Base-by-base conservation (phyloP, 2,113 vertebrate genomes). In the Felis chaus region DNA sequence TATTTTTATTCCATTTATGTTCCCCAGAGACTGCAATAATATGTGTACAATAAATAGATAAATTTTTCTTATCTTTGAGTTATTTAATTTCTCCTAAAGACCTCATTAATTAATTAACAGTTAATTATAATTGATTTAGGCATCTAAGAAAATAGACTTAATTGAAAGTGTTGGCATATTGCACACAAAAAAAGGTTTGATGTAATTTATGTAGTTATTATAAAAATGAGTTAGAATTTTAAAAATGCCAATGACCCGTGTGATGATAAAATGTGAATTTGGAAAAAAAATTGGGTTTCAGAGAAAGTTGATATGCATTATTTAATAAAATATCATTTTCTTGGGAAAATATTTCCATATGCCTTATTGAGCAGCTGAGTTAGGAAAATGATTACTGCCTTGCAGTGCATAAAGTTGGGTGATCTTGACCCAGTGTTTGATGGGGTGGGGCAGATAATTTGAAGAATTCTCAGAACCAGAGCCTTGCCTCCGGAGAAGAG, bases 101-200 rank as follows among this genome's bases (percentile, higher is more conserved):
- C 23, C 29, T 96, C 7, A 69, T 66, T 57, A 74, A 88, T 78
- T 79, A 33, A 31, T 83, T 79, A 91, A 53, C 61, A 68, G 25
- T 81, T 82, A 57, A 86, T 94, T 66, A 83, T 65, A 95, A 71
- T 78, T 92, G 41, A 91, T 63, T 41, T 88, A 82, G 88, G 41
- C 23, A 91, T 48, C 53, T 78, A 63, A 90, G 91, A 94, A 94
- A 93, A 91, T 39, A 87, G 45, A 97, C 53, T 85, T 96, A 80
- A 97, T 57, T 92, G 18, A 31, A 89, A 82, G 57, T 66, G 29
- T 57, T 94, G 71, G 18, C 63, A 84, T 91, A 50, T 82, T 81
- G 36, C 10, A 85, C 7, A 85, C 19, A 65, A 48, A 79, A 45
- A 55, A 89, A 50, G 31, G 55, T 95, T 89, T 89, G 36, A 41